A percentile compares a stretch with the other conserved stretches of the same genome.
These are phyloP conservation scores for Drosophila cyrtoloma DNA, from an alignment of 2,888 invertebrate species.

Conservation along the genomic window DNA sequence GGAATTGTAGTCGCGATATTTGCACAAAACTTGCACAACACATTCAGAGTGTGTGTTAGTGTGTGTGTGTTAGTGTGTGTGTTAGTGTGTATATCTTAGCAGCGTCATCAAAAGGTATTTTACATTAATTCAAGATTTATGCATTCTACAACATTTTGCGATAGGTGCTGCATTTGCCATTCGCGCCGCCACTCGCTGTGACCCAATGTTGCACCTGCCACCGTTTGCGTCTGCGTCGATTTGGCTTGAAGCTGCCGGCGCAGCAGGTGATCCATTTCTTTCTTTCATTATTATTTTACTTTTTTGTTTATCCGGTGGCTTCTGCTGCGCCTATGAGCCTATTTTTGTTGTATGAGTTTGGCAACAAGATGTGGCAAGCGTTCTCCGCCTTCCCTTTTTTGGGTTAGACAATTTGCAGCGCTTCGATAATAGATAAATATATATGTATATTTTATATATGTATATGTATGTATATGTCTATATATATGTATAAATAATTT, in stretches of 20 bases:
- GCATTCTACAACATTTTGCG: constrained; percentile 66
- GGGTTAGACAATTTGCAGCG: constrained; percentile 70
- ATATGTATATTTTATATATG: constrained; percentile 41
- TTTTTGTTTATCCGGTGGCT: constrained; percentile 71
- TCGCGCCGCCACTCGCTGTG: constrained; percentile 55
- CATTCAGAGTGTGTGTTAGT: constrained; percentile 12
- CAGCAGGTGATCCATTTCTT: constrained; percentile 82
- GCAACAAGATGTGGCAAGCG: constrained; percentile 64
- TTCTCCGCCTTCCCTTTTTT: constrained; percentile 15
- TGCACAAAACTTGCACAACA: constrained; percentile 65
- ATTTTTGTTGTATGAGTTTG: constrained; percentile 60
- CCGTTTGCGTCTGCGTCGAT: constrained; percentile 46
- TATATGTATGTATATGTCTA: constrained; percentile 21
- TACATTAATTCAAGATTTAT: constrained; percentile 83
- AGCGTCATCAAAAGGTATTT: constrained; percentile 82
- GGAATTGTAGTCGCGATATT: constrained; percentile 69
- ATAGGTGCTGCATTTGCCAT: constrained; percentile 76
- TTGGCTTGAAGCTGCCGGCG: constrained; percentile 50
- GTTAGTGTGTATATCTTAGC: constrained; percentile 54
- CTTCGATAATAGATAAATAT: constrained; percentile 72
- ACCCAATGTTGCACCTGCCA: constrained; percentile 33
- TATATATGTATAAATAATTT: constrained; percentile 65
- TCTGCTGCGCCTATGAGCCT: constrained; percentile 40
- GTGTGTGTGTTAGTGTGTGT: constrained; percentile 3
- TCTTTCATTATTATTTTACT: background rate